Evolutionary conservation across 2,113 vertebrate genomes (phyloP).

Genomic region (Syrmaticus mikado): DNA sequence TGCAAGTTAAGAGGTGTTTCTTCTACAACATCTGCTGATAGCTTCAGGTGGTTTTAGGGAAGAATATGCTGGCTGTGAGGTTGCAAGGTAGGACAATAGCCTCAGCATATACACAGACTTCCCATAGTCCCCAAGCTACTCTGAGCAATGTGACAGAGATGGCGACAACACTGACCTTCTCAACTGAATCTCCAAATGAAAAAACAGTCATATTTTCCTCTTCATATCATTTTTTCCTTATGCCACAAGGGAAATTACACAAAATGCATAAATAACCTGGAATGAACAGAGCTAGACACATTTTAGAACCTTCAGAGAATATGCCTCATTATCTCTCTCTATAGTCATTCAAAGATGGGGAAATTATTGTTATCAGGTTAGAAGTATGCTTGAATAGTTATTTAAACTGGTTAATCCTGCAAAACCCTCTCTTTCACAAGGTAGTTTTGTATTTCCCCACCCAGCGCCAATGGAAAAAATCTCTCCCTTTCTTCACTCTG

Average conservation of each 20-base stretch:
- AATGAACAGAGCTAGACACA: neutral
- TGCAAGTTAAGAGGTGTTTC: neutral
- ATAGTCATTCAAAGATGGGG: neutral
- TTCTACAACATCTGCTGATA: neutral
- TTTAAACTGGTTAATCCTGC: neutral
- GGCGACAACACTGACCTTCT: neutral
- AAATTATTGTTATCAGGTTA: neutral
- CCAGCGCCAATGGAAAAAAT: neutral
- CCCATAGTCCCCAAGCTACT: neutral
- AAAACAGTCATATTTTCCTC: neutral
- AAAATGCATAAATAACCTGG: neutral
- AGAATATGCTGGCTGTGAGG: neutral
- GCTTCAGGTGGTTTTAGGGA: neutral
- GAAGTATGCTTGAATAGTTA: neutral
- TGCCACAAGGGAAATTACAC: neutral
- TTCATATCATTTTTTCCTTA: neutral
- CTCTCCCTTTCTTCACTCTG: neutral
- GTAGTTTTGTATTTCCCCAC: neutral
- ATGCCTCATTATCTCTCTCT: neutral
- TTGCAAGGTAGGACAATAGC: neutral
- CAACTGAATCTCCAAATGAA: neutral
- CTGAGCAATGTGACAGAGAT: neutral
- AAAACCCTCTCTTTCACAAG: accelerated
- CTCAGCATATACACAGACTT: neutral
- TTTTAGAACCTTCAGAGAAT: neutral